These are phyloP conservation scores for Cecropterus lyciades DNA, from an alignment of 1,140 invertebrate genomes.

Conservation along the genomic window DNA sequence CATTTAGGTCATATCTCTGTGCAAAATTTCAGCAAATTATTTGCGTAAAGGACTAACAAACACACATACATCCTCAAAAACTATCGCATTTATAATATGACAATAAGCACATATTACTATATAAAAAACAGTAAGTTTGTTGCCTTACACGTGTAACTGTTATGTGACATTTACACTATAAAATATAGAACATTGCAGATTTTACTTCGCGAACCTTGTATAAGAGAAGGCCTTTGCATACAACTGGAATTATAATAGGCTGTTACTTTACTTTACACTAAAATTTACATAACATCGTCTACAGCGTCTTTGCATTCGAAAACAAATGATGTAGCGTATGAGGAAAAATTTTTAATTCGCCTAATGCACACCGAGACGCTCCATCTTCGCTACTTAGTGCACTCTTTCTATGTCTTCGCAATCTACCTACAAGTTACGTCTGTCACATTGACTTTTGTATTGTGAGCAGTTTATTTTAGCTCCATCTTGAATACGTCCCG, in stretches of 20 bases:
- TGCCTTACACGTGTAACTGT: too few species aligned
- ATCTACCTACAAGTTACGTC: constrained; percentile 48
- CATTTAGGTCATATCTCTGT: too few species aligned
- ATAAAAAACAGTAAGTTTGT: too few species aligned
- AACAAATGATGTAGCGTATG: constrained; percentile 65
- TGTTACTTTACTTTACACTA: constrained; percentile 20
- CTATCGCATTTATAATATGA: too few species aligned
- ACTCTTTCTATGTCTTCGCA: constrained; percentile 61
- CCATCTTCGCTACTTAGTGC: constrained; percentile 68
- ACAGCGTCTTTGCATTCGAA: constrained; percentile 57
- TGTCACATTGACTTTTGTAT: constrained; percentile 72
- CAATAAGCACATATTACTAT: too few species aligned
- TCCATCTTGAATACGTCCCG: constrained; percentile 61
- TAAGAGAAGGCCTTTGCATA: not conserved
- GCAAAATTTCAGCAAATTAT: too few species aligned
- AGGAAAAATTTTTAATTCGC: constrained; percentile 78
- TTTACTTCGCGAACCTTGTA: too few species aligned
- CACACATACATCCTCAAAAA: too few species aligned
- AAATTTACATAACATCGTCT: constrained; percentile 44
- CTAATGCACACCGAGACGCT: constrained; percentile 73
- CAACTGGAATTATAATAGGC: constrained; percentile 8
- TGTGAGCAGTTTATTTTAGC: constrained; percentile 70
- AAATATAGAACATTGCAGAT: too few species aligned
- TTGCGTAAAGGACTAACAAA: too few species aligned
- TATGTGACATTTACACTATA: too few species aligned